Evolutionary conservation across 92 coral and sea anemone species (phyloP).

Genomic region (Porites evermanni): DNA sequence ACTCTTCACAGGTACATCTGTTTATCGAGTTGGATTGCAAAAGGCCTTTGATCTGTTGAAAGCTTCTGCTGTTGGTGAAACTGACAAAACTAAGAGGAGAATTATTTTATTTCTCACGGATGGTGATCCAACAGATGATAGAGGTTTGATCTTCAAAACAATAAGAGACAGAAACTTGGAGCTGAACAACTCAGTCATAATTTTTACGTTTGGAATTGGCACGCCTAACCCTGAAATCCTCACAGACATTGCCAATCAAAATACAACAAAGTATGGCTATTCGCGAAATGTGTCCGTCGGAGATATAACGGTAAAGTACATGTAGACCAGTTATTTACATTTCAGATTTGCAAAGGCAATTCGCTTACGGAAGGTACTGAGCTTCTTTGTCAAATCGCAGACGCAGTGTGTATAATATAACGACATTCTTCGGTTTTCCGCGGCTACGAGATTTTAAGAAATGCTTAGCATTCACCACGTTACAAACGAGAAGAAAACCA

Average conservation of each 20-base stretch:
- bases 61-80: no score
- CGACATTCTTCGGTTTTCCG: no score
- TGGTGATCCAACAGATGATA: constrained; percentile 24
- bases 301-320: constrained; percentile 37
- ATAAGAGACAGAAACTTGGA: constrained; percentile 41
- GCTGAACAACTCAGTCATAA: constrained; percentile 44
- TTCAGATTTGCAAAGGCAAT: background rate
- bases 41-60: no score
- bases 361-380: no score
- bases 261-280: constrained; percentile 31
- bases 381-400: no score
- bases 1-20: no score
- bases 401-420: no score
- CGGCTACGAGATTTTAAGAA: no score
- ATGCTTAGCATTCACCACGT: no score
- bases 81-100: background rate
- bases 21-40: constrained; percentile 21
- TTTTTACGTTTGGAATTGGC: no score
- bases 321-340: no score
- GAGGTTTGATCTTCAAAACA: constrained; percentile 18
- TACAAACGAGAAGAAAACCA: no score
- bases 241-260: constrained; percentile 53
- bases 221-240: constrained; percentile 15
- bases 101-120: constrained; percentile 47
- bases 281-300: constrained; percentile 36